These are phyloP conservation scores for Chromis chromis DNA, from an alignment of 2,797 vertebrate genomes.

Conservation along the genomic window DNA sequence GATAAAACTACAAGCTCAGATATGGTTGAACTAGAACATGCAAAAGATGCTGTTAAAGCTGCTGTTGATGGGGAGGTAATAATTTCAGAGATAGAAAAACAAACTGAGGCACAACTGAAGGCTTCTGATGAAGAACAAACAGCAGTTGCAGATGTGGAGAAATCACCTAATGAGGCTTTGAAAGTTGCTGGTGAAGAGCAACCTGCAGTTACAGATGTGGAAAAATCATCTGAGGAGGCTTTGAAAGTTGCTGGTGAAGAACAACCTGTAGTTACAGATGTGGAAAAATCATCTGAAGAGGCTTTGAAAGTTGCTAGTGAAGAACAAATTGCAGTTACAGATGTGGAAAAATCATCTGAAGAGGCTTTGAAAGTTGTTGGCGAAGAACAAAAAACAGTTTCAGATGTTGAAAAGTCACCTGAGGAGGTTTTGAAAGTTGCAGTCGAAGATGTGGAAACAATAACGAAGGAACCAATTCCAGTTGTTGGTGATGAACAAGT, in stretches of 20 bases:
- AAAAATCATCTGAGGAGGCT: slow-evolving; percentile 10
- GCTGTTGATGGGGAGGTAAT: slow-evolving; percentile 26
- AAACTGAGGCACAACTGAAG: slow-evolving; percentile 4
- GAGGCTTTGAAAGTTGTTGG: neutral
- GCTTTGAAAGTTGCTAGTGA: neutral
- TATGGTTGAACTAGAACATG: slow-evolving; percentile 6
- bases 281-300: neutral
- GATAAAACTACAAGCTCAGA: slow-evolving; percentile 35
- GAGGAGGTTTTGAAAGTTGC: neutral
- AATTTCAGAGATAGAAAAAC: slow-evolving; percentile 21
- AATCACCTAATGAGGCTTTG: neutral
- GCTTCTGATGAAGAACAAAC: slow-evolving; percentile 6
- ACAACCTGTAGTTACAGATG: neutral
- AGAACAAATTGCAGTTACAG: slow-evolving; percentile 4
- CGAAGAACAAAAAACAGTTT: slow-evolving; percentile 18
- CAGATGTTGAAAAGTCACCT: neutral
- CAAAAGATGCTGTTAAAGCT: slow-evolving; percentile 18
- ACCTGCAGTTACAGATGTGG: slow-evolving; percentile 2
- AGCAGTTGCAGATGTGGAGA: slow-evolving; percentile 10
- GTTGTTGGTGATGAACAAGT: neutral
- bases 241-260: slow-evolving; percentile 14
- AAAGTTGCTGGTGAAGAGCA: slow-evolving; percentile 13
- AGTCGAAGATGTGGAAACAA: slow-evolving; percentile 16
- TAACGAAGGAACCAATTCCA: neutral
- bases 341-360: slow-evolving; percentile 18